These are phyloP conservation scores for Digitonthophagus gazella DNA, from an alignment of 2,888 invertebrate species.

Conservation along the genomic window DNA sequence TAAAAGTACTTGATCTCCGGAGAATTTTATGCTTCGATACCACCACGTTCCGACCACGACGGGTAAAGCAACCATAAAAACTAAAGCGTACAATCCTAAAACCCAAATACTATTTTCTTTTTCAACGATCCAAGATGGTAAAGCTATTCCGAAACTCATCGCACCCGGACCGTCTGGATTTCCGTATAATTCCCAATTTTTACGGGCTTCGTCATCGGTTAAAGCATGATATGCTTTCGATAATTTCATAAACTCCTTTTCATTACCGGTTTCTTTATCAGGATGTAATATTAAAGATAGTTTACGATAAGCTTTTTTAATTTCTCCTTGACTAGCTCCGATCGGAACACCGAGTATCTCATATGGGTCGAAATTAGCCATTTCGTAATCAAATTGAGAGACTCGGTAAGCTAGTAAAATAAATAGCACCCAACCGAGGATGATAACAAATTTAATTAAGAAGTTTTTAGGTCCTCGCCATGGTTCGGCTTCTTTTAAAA, in stretches of 20 bases:
- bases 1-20: slow-evolving; percentile 93
- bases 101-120: slow-evolving; percentile 99
- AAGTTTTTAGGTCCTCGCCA: slow-evolving; percentile 81
- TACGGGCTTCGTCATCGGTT: slow-evolving; percentile 94
- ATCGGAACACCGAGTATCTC: slow-evolving; percentile 89
- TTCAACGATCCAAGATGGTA: slow-evolving; percentile 99
- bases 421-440: slow-evolving; percentile 80
- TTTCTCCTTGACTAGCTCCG: slow-evolving; percentile 82
- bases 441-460: slow-evolving; percentile 73
- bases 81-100: slow-evolving; percentile 87
- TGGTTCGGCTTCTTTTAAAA: slow-evolving; percentile 82
- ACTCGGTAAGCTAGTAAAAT: slow-evolving; percentile 85
- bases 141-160: slow-evolving; percentile 98
- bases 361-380: slow-evolving; percentile 98
- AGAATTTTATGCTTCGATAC: slow-evolving; percentile 96
- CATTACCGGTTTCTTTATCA: slow-evolving; percentile 96
- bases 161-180: slow-evolving; percentile 99
- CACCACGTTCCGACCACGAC: slow-evolving; percentile 96
- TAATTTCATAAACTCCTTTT: slow-evolving; percentile 95
- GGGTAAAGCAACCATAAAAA: slow-evolving; percentile 97
- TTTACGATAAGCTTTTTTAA: slow-evolving; percentile 94
- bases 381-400: slow-evolving; percentile 96
- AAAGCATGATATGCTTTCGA: slow-evolving; percentile 92
- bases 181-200: slow-evolving; percentile 99
- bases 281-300: slow-evolving; percentile 94